Base-by-base conservation (phyloP, 2,797 vertebrate species). In the Rhynchonycteris naso region DNA sequence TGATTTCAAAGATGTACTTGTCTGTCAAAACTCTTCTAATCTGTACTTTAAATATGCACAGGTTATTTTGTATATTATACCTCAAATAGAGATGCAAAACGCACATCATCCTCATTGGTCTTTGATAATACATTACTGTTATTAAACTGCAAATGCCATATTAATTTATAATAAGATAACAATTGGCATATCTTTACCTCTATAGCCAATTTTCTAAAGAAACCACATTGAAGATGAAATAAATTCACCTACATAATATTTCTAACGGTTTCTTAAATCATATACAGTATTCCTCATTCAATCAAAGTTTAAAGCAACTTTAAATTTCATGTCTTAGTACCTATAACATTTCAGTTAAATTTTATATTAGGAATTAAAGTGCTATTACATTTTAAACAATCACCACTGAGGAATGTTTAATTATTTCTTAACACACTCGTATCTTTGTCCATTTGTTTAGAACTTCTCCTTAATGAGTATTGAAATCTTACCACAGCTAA, bases 301-400 rank as follows among this genome's bases (percentile, higher is more conserved):
- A 91, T 96, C 79, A 93, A 65, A 83, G 52, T 95, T 91, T 94
- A 96, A 91, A 88, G 93, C n/a, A 92, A 91, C 86, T 96, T 96
- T 97, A 93, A 97, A 96, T 33, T 94, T 95, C 96, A 94, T 90
- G 78, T 78, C 63, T 66, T 91, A 76, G 18, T 79, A 93, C 43
- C 50, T 96, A 88, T 96, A 90, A 96, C 66, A 94, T 93, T 93
- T 96, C 90, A 81, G 90, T 95, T 92, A 90, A 96, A 96, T 81
- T 93, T 97, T 95, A 90, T 90, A 59, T 38, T 24, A 76, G n/a
- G 52, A 30, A 87, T 87, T 96, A 91, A 97, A 96, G 52, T 33
- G 13, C n/a, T 71, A 63, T 94, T 91, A 15, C 38, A 93, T 87
- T 92, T 79, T 74, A 85, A 94, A 88, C 66, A 95, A 66, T 92